Base-by-base conservation (phyloP, 2,113 vertebrate genomes). In the Thamnaconus septentrionalis region DNA sequence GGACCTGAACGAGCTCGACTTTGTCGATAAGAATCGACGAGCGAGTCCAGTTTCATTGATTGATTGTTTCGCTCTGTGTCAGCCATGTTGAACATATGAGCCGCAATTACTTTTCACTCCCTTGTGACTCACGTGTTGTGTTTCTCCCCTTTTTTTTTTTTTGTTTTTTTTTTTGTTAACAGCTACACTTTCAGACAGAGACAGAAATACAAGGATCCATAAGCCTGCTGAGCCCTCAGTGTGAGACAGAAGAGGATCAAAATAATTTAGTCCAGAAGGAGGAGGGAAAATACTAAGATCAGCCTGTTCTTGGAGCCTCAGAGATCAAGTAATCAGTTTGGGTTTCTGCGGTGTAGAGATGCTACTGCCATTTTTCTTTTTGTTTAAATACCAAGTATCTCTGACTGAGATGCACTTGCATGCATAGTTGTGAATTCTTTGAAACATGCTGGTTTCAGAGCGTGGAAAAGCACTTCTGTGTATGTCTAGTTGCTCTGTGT, bases 131-230 rank as follows among this genome's bases (percentile, higher is more conserved):
- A 12, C 71, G 9, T 51, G 64, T 79, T 63, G 58, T 55, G 60
- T 76, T 76, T 67, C 18, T 45, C 52, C 40, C 18, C 66, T 66
- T 78, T 66, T 51, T 52, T 11, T 83, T 86, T 45, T 78, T 75
- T 59, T 58, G 53, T 51, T 52, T 11, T 83, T 86, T 45, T 78
- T 75, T 59, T 58, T 51, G 58, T 60, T 72, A 71, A 66, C 63
- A 66, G 18, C 10, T 0, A 52, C 43, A 58, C 45, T 42, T 47
- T 76, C 52, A 41, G 40, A n/a, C 9, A 5, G 5, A n/a, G 55
- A 56, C 41, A 4, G 72, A 73, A 57, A 56, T 60, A 70, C 44
- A 46, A 39, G 43, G 73, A 79, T 85, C 61, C 11, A 82, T 86
- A 61, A 61, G 66, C 68, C 65, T 65, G 52, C 64, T 41, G 63